Base-by-base conservation (phyloP, 2,113 vertebrate species). In the Varanus komodoensis region DNA sequence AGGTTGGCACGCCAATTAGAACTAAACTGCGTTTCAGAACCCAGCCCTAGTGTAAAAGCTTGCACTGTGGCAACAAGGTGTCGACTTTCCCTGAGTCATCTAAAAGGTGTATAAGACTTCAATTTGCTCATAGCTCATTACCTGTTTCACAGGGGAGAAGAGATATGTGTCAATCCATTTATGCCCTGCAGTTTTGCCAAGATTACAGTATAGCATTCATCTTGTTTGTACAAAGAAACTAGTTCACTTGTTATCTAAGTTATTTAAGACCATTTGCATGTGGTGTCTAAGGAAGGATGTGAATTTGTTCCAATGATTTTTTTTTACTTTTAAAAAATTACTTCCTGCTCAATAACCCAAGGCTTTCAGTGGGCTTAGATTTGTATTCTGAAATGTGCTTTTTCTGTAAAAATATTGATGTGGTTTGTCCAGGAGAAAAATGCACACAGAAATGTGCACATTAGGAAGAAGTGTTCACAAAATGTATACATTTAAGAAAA, bases 1-100 rank as follows among this genome's bases (percentile, higher is more conserved):
- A 64, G 89, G 89, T 8, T 86, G 4, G 86, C 88, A 90, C 92
- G 89, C 79, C 89, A 95, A 94, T 95, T 95, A 93, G 82, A 95
- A 91, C 83, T 94, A 92, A 95, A 91, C 38, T 54, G 34, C 6
- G 48, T 50, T 73, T 86, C 86, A 52, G 29, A 95, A 94, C 74
- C 19, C 6, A 88, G 54, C 57, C 88, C 71, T 91, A 85, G 57
- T 86, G 89, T 92, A 95, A 91, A 93, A 90, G 75, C 93, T 93
- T 95, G 87, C 12, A 84, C 91, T 91, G 74, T 93, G 77, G 67
- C 84, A 96, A 95, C 61, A 90, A 89, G 82, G 73, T 69, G 82
- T 12, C 89, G 90, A 94, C 92, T 74, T 92, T 74, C 71, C 90
- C 29, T 85, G 93, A 96, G 71, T n/a, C 81, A 89, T 86, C 25